These are phyloP conservation scores for Phortica magna DNA, from an alignment of 2,888 invertebrate species.

Conservation along the genomic window DNA sequence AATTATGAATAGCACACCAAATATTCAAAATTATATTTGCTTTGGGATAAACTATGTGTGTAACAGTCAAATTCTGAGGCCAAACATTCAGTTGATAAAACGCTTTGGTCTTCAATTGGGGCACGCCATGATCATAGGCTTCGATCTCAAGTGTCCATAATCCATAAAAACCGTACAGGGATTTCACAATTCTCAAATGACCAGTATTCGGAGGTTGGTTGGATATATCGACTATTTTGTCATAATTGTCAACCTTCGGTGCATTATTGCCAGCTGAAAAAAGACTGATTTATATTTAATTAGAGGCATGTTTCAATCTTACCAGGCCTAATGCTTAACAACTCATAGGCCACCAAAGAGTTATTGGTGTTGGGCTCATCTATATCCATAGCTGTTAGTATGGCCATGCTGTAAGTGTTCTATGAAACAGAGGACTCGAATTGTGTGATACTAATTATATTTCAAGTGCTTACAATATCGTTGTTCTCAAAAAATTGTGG, in stretches of 20 bases:
- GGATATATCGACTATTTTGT: constrained; percentile 73
- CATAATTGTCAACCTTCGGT: constrained; percentile 58
- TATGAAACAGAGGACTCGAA: not conserved
- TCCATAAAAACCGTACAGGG: constrained; percentile 81
- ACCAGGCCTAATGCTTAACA: constrained; percentile 75
- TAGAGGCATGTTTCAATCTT: not conserved
- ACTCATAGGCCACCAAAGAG: constrained; percentile 79
- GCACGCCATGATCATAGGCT: constrained; percentile 81
- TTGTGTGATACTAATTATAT: no score
- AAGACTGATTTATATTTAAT: not conserved
- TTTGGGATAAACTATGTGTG: constrained; percentile 80
- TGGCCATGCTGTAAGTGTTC: constrained; percentile 42
- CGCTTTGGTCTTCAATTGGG: constrained; percentile 74
- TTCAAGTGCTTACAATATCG: constrained; percentile 47
- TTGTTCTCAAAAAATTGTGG: constrained; percentile 62
- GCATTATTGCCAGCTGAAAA: constrained; percentile 54
- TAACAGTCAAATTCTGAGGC: constrained; percentile 81
- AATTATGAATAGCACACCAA: constrained; percentile 46
- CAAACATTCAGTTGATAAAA: constrained; percentile 79
- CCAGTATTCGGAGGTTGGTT: constrained; percentile 75
- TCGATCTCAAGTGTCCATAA: constrained; percentile 80
- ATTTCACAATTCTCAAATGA: constrained; percentile 77
- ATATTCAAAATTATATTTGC: constrained; percentile 47
- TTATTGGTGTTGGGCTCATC: constrained; percentile 80
- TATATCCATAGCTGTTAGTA: constrained; percentile 79